A percentile compares a stretch with the other conserved stretches of the same genome.
Evolutionary conservation across 2,888 invertebrate species (phyloP).

Genomic region (Drosophila paranaensis): DNA sequence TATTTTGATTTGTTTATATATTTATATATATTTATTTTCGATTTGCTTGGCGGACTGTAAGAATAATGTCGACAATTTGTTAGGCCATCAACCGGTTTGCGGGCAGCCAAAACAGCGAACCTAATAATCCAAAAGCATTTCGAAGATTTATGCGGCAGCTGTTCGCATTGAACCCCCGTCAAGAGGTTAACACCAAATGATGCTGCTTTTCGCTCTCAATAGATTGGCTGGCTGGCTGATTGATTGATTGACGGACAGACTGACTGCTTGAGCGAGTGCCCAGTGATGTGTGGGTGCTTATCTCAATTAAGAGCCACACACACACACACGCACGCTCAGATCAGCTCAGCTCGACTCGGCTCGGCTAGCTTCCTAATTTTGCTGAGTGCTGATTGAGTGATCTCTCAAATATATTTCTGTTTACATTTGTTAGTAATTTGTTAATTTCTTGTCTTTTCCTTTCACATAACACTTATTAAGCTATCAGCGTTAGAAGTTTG

Average conservation of each 20-base stretch:
- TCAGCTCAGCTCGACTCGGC: too few species aligned
- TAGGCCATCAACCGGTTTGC: conserved; percentile 48
- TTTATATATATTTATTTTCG: neutral
- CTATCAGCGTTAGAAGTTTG: conserved; percentile 2
- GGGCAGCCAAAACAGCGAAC: conserved; percentile 33
- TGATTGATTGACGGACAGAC: conserved; percentile 40
- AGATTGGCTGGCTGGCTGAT: conserved; percentile 56
- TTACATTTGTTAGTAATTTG: conserved; percentile 39
- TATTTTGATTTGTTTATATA: conserved; percentile 27
- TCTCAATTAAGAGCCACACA: conserved; percentile 64
- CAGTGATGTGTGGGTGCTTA: conserved; percentile 51
- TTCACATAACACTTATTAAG: conserved; percentile 19
- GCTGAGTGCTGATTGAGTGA: conserved; percentile 51
- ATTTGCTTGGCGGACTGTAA: conserved; percentile 19
- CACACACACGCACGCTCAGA: conserved; percentile 16
- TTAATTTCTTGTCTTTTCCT: conserved; percentile 13
- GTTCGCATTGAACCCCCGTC: conserved; percentile 70
- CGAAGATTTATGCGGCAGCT: conserved; percentile 69
- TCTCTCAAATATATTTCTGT: conserved; percentile 25
- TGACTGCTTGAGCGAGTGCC: conserved; percentile 30
- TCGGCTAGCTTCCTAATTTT: conserved; percentile 44
- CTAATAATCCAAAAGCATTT: conserved; percentile 43
- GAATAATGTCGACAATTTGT: conserved; percentile 54
- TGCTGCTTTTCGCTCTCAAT: conserved; percentile 71
- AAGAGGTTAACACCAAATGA: conserved; percentile 68